phyloP scores from a whole-genome alignment of 2,797 vertebrate species.

The Thaleichthys pacificus region DNA sequence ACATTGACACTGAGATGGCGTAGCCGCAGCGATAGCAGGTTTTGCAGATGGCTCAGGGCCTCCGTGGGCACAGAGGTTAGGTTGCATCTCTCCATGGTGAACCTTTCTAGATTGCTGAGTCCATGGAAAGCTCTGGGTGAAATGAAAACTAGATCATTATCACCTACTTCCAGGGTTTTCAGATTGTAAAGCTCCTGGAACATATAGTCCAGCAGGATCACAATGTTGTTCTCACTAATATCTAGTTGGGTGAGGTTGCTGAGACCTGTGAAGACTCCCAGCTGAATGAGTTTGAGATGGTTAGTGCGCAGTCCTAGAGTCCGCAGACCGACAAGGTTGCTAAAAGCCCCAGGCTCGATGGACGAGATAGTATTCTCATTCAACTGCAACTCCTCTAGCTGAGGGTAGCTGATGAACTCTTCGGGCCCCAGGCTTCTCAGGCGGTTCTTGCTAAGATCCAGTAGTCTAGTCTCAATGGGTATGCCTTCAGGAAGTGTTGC shows the following conservation, averaged over 20 bases:
- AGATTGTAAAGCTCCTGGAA: conserved; percentile 98
- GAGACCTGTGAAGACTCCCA: conserved; percentile 95
- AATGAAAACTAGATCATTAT: conserved; percentile 97
- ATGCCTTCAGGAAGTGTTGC: conserved; percentile 91
- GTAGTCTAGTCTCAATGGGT: conserved; percentile 89
- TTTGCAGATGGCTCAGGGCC: conserved; percentile 93
- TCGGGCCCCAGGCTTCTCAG: conserved; percentile 92
- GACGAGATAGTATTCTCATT: conserved; percentile 95
- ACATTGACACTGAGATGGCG: conserved; percentile 91
- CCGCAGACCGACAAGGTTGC: conserved; percentile 92
- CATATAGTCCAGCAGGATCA: conserved; percentile 97
- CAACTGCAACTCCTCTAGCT: conserved; percentile 94
- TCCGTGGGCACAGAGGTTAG: conserved; percentile 94
- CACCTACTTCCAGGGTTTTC: conserved; percentile 95
- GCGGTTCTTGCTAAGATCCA: conserved; percentile 97
- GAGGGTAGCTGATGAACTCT: conserved; percentile 94
- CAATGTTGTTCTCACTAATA: conserved; percentile 98
- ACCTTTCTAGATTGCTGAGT: conserved; percentile 93
- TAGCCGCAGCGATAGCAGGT: conserved; percentile 87
- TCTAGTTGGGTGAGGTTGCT: conserved; percentile 97
- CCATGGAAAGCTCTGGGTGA: conserved; percentile 94
- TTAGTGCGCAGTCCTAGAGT: conserved; percentile 95
- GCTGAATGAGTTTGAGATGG: conserved; percentile 93
- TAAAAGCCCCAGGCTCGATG: conserved; percentile 94
- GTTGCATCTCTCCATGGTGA: conserved; percentile 94